phyloP scores from a whole-genome alignment of 1,140 invertebrate genomes.

The Episyrphus balteatus region DNA sequence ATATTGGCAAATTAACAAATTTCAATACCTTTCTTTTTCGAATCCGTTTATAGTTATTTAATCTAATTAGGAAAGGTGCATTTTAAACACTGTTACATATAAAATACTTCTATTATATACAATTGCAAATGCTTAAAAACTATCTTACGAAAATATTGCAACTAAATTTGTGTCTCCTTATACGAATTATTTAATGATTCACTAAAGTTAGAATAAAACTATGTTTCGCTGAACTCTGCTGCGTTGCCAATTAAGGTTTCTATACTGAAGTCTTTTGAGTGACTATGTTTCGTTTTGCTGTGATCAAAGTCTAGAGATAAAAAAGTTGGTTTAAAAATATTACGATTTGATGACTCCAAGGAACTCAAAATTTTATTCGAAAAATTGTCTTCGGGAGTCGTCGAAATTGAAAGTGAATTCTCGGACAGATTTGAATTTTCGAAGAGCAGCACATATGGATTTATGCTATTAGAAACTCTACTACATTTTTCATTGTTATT shows the following conservation, averaged over 20 bases:
- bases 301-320: conserved; percentile 16
- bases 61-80: too few relatives aligned
- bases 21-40: too few relatives aligned
- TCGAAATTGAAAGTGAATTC: conserved; percentile 13
- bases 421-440: conserved; percentile 20
- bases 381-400: conserved; percentile 16
- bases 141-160: too few relatives aligned
- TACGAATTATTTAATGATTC: too few relatives aligned
- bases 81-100: too few relatives aligned
- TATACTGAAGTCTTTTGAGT: conserved; percentile 35
- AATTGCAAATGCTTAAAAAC: too few relatives aligned
- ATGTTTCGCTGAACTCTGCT: conserved; percentile 5
- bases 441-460: conserved; percentile 17
- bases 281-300: conserved; percentile 16
- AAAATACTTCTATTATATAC: too few relatives aligned
- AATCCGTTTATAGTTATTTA: too few relatives aligned
- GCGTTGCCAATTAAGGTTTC: conserved; percentile 31
- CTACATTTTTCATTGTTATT: too few relatives aligned
- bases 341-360: not conserved
- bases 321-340: conserved; percentile 9
- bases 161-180: too few relatives aligned
- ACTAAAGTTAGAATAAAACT: not conserved
- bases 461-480: too few relatives aligned
- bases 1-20: too few relatives aligned
- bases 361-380: not conserved